These are phyloP conservation scores for Erpornis zantholeuca DNA, from an alignment of 2,113 vertebrate species.

Conservation along the genomic window DNA sequence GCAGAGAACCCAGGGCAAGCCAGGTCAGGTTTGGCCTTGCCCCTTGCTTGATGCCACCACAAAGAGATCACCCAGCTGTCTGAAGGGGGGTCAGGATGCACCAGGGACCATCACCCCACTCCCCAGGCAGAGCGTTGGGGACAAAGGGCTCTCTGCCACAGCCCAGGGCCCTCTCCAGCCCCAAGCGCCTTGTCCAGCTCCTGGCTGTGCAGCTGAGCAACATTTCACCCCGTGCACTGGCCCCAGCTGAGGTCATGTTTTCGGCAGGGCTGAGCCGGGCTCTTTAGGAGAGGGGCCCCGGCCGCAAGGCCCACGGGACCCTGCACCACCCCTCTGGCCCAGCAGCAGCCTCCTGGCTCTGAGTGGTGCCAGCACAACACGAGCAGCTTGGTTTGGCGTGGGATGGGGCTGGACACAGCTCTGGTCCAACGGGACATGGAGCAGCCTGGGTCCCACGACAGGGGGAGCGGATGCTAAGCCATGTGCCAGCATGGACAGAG, in stretches of 20 bases:
- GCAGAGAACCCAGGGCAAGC: neutral
- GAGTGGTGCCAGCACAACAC: neutral
- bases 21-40: neutral
- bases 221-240: slow-evolving; percentile 34
- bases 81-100: neutral
- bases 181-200: neutral
- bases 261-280: neutral
- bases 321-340: slow-evolving; percentile 12
- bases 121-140: rapidly evolving
- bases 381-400: neutral
- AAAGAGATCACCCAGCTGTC: rapidly evolving
- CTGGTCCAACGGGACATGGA: neutral
- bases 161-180: neutral
- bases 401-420: neutral
- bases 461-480: neutral
- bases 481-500: neutral
- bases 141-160: neutral
- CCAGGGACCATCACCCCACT: rapidly evolving
- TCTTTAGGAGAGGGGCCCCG: slow-evolving; percentile 7
- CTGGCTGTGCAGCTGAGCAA: neutral
- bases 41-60: neutral
- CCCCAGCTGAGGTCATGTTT: slow-evolving; percentile 58
- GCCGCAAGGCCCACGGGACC: neutral
- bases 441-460: rapidly evolving
- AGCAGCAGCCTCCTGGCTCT: neutral